These are phyloP conservation scores for Drosophila sp. DNA, from an alignment of 1,140 invertebrate species.

Conservation along the genomic window DNA sequence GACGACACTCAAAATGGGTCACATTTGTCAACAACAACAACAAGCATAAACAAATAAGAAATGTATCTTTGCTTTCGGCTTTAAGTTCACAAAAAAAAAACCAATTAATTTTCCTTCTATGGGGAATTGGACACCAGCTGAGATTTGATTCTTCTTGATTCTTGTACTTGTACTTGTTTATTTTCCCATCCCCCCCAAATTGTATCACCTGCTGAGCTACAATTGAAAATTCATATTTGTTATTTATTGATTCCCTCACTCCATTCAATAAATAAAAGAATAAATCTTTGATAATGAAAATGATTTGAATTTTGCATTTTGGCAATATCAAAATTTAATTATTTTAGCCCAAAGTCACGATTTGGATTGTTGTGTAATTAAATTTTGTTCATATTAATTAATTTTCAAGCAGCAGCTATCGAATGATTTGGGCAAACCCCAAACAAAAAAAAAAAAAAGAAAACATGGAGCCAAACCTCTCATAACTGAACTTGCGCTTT, in stretches of 20 bases:
- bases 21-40: constrained; percentile 32
- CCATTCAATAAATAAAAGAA: not conserved
- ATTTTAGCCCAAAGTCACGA: not conserved
- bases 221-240: constrained; percentile 8
- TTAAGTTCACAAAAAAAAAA: constrained; percentile 49
- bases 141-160: not conserved
- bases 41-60: constrained; percentile 14
- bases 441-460: not conserved
- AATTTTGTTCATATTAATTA: constrained; percentile 46
- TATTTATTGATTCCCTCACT: not conserved
- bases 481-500: constrained; percentile 23
- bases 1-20: constrained; percentile 54
- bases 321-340: constrained; percentile 57
- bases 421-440: constrained; percentile 31
- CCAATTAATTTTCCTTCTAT: constrained; percentile 48
- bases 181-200: constrained; percentile 12
- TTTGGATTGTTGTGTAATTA: constrained; percentile 32
- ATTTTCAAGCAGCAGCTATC: constrained; percentile 34
- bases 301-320: not conserved
- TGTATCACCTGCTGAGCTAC: constrained; percentile 30
- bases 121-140: constrained; percentile 36
- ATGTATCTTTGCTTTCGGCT: constrained; percentile 25
- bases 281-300: not conserved
- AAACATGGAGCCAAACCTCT: not conserved
- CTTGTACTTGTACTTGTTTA: not conserved